Evolutionary conservation across 2,113 vertebrate species (phyloP).

Genomic region (Myocastor coypus): DNA sequence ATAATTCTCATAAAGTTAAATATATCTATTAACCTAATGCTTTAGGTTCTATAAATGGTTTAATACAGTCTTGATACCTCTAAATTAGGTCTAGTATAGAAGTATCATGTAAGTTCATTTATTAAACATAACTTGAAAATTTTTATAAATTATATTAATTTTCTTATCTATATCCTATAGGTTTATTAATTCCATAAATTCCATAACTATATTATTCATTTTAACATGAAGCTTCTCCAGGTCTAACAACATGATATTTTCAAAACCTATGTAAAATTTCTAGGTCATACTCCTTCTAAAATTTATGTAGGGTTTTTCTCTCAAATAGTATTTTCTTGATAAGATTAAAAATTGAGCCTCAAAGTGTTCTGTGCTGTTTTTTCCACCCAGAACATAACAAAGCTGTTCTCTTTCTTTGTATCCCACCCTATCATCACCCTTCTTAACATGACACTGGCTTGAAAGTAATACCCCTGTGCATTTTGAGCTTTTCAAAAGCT

Average conservation of each 20-base stretch:
- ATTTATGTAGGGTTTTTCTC: not conserved
- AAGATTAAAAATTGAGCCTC: not conserved
- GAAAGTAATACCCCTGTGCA: not conserved
- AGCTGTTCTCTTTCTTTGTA: not conserved
- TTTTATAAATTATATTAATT: slow-evolving; percentile 41
- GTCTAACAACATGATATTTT: slow-evolving; percentile 20
- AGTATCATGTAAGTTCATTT: not conserved
- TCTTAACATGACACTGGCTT: not conserved
- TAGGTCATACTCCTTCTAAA: not conserved
- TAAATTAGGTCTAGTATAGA: not conserved
- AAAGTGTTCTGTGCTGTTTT: not conserved
- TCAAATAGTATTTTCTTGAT: not conserved
- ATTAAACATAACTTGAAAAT: slow-evolving; percentile 38
- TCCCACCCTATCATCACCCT: not conserved
- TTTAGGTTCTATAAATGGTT: slow-evolving; percentile 36
- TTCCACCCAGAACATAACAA: not conserved
- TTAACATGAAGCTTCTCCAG: not conserved
- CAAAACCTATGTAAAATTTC: not conserved
- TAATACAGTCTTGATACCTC: not conserved
- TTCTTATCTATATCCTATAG: not conserved
- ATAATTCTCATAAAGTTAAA: not conserved
- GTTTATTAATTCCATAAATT: slow-evolving; percentile 39
- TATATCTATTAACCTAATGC: not conserved
- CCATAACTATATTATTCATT: not conserved
- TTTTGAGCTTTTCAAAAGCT: slow-evolving; percentile 4